Conservation (phyloP, 2,888 invertebrate genomes). For the Melanostoma mellinum region DNA sequence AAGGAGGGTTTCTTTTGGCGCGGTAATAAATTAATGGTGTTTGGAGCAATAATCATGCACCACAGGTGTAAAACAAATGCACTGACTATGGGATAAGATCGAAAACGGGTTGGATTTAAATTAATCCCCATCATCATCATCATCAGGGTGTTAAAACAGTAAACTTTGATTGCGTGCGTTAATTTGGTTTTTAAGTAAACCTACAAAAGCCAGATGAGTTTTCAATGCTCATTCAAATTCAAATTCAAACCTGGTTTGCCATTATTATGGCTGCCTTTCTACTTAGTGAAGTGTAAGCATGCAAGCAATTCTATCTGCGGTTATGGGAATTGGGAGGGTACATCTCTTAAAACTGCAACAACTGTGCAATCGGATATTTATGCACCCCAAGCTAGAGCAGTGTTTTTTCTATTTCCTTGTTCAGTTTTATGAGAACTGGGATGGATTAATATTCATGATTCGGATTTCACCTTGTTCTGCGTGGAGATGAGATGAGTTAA, state of each 20-base stretch:
- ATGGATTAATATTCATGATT: constrained; percentile 60
- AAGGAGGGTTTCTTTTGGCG: constrained; percentile 34
- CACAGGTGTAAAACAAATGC: constrained; percentile 66
- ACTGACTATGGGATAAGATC: constrained; percentile 60
- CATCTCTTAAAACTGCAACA: not conserved
- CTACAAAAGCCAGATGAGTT: constrained; percentile 23
- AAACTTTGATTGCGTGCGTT: constrained; percentile 62
- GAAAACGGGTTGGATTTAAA: constrained; percentile 27
- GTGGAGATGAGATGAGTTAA: not conserved
- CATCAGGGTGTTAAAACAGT: not conserved
- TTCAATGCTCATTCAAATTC: constrained; percentile 39
- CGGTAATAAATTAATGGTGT: constrained; percentile 44
- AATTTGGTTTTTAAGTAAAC: constrained; percentile 59
- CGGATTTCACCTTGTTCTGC: constrained; percentile 26
- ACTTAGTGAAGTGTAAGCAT: constrained; percentile 18
- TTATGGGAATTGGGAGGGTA: constrained; percentile 28
- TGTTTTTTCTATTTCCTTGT: constrained; percentile 5
- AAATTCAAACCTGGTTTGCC: not conserved
- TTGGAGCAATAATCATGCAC: constrained; percentile 64
- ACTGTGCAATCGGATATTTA: constrained; percentile 10
- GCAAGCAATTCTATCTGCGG: constrained; percentile 20
- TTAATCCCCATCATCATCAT: constrained; percentile 13
- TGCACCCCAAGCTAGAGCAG: constrained; percentile 1
- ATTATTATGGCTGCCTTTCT: constrained; percentile 18
- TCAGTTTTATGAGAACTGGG: constrained; percentile 46